Percentiles rank a stretch among this genome's conserved stretches.
These are phyloP conservation scores for Crematogaster levior DNA, from an alignment of 2,888 invertebrate genomes.

Conservation along the genomic window DNA sequence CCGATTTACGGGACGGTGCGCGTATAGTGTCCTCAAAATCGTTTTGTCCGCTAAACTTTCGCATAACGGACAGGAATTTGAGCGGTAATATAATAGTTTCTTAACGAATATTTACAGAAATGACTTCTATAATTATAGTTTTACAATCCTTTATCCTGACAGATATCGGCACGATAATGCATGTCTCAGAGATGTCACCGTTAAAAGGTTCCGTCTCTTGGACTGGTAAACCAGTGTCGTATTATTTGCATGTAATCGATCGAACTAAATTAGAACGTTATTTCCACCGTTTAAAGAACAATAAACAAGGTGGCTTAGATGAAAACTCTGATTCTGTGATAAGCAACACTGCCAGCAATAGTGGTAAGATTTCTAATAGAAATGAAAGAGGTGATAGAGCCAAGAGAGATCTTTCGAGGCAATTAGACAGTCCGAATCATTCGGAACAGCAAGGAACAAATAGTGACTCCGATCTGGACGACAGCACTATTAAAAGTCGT, in stretches of 20 bases:
- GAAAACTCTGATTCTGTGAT: conserved; percentile 85
- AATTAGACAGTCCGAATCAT: conserved; percentile 86
- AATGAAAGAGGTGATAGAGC: conserved; percentile 85
- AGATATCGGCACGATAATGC: conserved; percentile 99
- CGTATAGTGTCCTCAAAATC: conserved; percentile 99
- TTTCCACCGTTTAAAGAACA: conserved; percentile 96
- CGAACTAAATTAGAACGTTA: conserved; percentile 98
- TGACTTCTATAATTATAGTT: neutral
- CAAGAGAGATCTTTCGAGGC: conserved; percentile 87
- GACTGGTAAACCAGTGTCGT: conserved; percentile 99
- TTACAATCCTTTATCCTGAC: conserved; percentile 70
- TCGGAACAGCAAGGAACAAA: conserved; percentile 82
- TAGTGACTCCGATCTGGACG: conserved; percentile 84
- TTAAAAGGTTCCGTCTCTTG: conserved; percentile 98
- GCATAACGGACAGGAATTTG: conserved; percentile 98
- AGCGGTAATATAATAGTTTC: conserved; percentile 89
- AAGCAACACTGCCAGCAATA: conserved; percentile 85
- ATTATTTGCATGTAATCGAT: conserved; percentile 99
- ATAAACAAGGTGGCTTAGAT: conserved; percentile 82
- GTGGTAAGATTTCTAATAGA: conserved; percentile 81
- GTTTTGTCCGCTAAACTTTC: conserved; percentile 99
- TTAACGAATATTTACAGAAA: neutral
- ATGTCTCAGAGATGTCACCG: conserved; percentile 98
- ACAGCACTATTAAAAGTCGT: conserved; percentile 79
- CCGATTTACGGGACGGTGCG: conserved; percentile 97